Evolutionary conservation across 2,888 invertebrate genomes (phyloP).

Genomic region (Ceriagrion tenellum): DNA sequence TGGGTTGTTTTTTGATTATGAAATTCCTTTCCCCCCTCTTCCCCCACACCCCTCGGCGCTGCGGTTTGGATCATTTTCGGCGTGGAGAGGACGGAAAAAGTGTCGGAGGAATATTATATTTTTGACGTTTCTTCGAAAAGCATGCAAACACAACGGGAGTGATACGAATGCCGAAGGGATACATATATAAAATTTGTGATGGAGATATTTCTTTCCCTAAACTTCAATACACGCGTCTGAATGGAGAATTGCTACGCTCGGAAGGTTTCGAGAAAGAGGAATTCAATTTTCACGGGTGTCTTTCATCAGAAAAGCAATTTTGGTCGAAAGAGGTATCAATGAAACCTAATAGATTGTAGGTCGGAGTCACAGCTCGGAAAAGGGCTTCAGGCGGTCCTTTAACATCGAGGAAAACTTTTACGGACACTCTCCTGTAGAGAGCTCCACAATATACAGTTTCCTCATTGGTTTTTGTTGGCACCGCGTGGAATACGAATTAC

Average conservation of each 20-base stretch:
- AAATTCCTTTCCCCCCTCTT: not conserved
- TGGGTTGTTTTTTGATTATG: conserved; percentile 6
- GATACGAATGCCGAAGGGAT: not conserved
- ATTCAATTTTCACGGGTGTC: not conserved
- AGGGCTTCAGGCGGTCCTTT: not conserved
- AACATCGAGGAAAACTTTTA: not conserved
- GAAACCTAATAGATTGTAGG: not conserved
- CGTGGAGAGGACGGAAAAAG: not conserved
- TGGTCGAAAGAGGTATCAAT: not conserved
- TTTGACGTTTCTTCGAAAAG: not conserved
- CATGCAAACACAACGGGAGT: not conserved
- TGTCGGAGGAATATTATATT: not conserved
- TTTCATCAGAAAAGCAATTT: conserved; percentile 25
- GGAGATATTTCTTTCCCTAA: not conserved
- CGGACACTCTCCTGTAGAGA: not conserved
- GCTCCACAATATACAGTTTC: not conserved
- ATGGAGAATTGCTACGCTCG: not conserved
- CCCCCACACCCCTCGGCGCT: not conserved
- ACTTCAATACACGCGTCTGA: not conserved
- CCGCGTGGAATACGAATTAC: too few species aligned
- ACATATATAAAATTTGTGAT: not conserved
- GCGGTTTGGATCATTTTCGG: not conserved
- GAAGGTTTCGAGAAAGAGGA: not conserved
- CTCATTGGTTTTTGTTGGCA: not conserved
- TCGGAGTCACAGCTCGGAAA: not conserved